Base-by-base conservation (phyloP, 2,113 vertebrate species). In the Oxyruncus cristatus region DNA sequence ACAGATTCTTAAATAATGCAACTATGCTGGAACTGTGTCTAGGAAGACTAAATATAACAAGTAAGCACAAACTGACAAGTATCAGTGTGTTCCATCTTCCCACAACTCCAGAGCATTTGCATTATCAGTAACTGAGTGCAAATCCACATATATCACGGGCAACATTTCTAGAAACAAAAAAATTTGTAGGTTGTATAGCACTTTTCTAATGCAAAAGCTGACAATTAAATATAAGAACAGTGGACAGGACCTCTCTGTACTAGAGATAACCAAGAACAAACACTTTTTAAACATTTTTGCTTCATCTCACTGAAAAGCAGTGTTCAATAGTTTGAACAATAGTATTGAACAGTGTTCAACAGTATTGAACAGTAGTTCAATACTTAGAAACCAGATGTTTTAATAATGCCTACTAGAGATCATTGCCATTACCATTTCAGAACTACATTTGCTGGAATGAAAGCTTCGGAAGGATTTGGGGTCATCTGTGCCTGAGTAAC, bases 401-500 rank as follows among this genome's bases (percentile, higher is more conserved):
- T 80, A 41, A 77, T 80, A 41, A 77, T 12, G 9, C 21, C 35
- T n/a, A 87, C 35, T 27, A 59, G 24, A 95, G 39, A 81, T 22
- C 56, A 33, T 24, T 75, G 62, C n/a, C 76, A 95, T 97, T 98
- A 99, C 99, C 98, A 99, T 97, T 98, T 98, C 76, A 99, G 98
- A 96, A 99, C 89, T 94, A 99, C 99, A 79, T 98, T 99, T 93
- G 99, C 98, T 27, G 99, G 99, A 96, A 99, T 98, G 93, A 99
- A 99, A 97, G 98, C 99, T 98, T 99, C 99, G 32, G 98, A 97
- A 32, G 99, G 99, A 97, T 98, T 99, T 61, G 99, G 99, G 10
- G 97, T 98, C 99, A 99, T 99, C 98, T 99, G 99, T 50, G 98
- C 98, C 97, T 99, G 99, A 72, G 99, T 97, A 88, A 99, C 95